Percentiles rank a stretch among this genome's conserved stretches.
Evolutionary conservation across 2,888 invertebrate genomes (phyloP).

Genomic region (Drosophila melanosoma): DNA sequence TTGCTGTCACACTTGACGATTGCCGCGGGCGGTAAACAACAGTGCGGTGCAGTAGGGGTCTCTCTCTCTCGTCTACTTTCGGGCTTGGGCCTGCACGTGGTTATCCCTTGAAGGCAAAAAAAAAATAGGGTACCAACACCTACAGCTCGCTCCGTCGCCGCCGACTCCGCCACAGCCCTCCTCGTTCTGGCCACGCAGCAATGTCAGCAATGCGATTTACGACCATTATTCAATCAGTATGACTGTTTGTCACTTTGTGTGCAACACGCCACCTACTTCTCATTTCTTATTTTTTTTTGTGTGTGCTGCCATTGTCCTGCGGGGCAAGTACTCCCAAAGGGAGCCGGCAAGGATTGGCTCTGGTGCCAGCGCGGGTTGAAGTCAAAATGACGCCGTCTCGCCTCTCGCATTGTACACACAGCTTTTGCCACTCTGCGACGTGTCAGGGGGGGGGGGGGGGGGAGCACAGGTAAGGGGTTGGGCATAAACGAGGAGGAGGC

Average conservation of each 20-base stretch:
- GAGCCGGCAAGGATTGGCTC: conserved; percentile 33
- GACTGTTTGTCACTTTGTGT: conserved; percentile 81
- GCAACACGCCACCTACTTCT: conserved; percentile 41
- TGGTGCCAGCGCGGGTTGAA: conserved; percentile 46
- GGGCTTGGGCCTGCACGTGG: conserved; percentile 17
- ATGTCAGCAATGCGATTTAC: conserved; percentile 81
- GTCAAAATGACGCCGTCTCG: conserved; percentile 80
- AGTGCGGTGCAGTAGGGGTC: conserved; percentile 8
- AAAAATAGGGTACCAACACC: neutral
- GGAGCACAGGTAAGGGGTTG: neutral
- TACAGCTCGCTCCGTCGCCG: neutral
- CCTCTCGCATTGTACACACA: conserved; percentile 73
- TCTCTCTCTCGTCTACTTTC: conserved; percentile 1
- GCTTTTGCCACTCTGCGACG: conserved; percentile 45
- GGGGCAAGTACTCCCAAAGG: conserved; percentile 10
- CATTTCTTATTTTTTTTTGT: conserved; percentile 2
- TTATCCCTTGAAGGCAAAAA: conserved; percentile 3
- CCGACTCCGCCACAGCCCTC: neutral
- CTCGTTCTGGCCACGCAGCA: conserved; percentile 46
- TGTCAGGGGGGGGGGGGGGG: too few relatives aligned
- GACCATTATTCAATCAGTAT: conserved; percentile 81
- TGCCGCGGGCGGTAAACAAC: conserved; percentile 46
- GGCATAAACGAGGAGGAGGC: neutral
- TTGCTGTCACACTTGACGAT: conserved; percentile 72
- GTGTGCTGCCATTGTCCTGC: conserved; percentile 6